Evolutionary conservation across 2,888 invertebrate species (phyloP), one percentile per base, ranked within the genome.

Genomic region (Tiphia femorata): DNA sequence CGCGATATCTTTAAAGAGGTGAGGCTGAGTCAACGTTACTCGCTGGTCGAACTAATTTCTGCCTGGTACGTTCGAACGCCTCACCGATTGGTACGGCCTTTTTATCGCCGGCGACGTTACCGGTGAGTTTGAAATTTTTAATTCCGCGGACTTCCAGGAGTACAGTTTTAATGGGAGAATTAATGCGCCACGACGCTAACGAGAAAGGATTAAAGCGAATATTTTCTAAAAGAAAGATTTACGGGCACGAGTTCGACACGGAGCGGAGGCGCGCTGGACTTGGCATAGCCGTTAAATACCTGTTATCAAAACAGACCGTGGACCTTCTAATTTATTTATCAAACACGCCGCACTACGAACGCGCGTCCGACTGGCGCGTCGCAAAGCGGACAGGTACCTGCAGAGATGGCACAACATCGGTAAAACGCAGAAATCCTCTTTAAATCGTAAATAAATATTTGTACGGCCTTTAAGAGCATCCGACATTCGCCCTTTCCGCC

Each of bases 371-470:
- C 63, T 62, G 64, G 66, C n/a, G n/a, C n/a, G n/a, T n/a, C n/a
- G 49, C 59, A 54, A n/a, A 53, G 33, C 42, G 46, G 60, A 57
- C 49, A 64, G 64, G 62, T 67, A 65, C 68, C n/a, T n/a, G n/a
- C n/a, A n/a, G n/a, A n/a, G 67, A 61, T 62, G 67, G 62, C 43
- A 54, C 60, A 50, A 51, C 61, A 58, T 65, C 57, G 63, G 57
- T 60, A 54, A 63, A 58, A 68, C 65, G 64, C 71, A 69, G 68
- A 75, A 78, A 75, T 73, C 70, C 67, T 63, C 51, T 73, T 79
- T 76, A 76, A 79, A 80, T 78, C 77, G 76, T 71, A 66, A 74
- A 72, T 75, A 76, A 79, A 79, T 78, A 79, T 80, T 80, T 78
- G 68, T 71, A 49, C 59, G 70, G 60, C 43, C 59, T 58, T 47